Conservation (phyloP, 1,140 invertebrate species). For the Cherax destructor region DNA sequence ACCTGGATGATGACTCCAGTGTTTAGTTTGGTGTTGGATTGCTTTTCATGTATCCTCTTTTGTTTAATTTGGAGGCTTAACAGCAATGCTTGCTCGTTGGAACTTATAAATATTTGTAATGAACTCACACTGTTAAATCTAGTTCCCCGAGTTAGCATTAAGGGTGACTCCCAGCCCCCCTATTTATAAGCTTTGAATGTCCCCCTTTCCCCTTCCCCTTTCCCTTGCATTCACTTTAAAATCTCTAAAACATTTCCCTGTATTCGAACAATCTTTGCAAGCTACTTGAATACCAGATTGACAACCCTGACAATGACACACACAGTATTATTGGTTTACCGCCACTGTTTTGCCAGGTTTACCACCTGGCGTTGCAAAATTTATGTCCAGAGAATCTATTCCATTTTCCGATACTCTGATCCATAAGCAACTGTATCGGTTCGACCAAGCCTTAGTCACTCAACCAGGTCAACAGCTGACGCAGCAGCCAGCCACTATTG, state of each 20-base stretch:
- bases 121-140: no score
- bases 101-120: neutral
- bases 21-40: neutral
- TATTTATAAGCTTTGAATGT: constrained; percentile 28
- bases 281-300: neutral
- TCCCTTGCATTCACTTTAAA: neutral
- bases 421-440: no score
- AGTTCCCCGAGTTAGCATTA: constrained; percentile 1
- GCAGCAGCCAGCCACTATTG: no score
- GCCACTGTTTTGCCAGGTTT: no score
- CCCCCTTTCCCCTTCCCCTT: neutral
- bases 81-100: neutral
- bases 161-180: neutral
- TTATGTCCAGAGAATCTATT: no score
- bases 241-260: neutral
- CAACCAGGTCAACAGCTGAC: no score
- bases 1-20: neutral
- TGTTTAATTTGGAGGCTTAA: neutral
- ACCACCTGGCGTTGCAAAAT: no score
- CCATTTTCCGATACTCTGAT: no score
- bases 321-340: no score
- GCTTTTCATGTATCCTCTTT: neutral
- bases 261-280: neutral
- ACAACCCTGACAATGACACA: neutral
- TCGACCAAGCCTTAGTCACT: no score